phyloP scores from a whole-genome alignment of 2,888 invertebrate genomes.

The Apoda limacodes region DNA sequence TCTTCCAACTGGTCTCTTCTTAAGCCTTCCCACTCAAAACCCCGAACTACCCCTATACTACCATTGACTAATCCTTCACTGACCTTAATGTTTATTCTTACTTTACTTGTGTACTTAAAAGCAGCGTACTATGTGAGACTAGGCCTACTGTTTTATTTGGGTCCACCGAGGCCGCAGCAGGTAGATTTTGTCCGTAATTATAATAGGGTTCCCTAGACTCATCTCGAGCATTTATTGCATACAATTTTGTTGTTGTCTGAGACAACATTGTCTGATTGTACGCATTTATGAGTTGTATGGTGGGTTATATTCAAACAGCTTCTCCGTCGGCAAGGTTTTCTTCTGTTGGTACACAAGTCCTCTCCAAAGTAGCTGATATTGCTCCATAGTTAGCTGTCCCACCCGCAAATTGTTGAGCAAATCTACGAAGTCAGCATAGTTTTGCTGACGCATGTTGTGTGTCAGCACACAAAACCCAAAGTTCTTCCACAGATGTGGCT shows the following conservation, averaged over 20 bases:
- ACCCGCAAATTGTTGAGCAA: not conserved
- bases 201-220: conserved; percentile 1
- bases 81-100: not conserved
- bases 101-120: not conserved
- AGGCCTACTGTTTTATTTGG: not conserved
- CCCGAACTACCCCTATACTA: too few species aligned
- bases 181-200: not conserved
- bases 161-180: not conserved
- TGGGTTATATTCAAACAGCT: conserved; percentile 1
- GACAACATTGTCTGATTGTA: conserved; percentile 2
- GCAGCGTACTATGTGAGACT: not conserved
- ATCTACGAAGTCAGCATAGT: not conserved
- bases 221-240: conserved; percentile 2
- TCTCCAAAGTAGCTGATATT: not conserved
- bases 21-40: not conserved
- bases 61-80: conserved; percentile 1
- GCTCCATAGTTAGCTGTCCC: not conserved
- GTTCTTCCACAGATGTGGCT: not conserved
- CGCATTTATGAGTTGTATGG: conserved; percentile 1
- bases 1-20: conserved; percentile 1
- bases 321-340: conserved; percentile 1
- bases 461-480: not conserved
- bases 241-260: not conserved
- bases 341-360: not conserved
- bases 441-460: too few species aligned